Base-by-base conservation (phyloP, 2,797 vertebrate genomes). In the Setipinna tenuifilis region DNA sequence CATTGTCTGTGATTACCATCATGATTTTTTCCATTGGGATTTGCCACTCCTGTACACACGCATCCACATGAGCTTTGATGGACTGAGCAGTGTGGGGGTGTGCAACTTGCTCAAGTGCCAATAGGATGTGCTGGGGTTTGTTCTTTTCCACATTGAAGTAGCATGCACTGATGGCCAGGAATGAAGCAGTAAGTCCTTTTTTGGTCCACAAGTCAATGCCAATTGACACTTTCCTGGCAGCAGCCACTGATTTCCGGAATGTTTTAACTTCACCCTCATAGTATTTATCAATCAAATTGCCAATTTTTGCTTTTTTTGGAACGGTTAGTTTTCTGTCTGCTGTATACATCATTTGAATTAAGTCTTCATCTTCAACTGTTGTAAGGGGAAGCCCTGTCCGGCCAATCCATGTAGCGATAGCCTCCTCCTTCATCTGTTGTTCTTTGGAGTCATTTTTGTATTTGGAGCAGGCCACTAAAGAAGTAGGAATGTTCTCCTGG, bases 81-180 rank as follows among this genome's bases (percentile, higher is more conserved):
- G 83, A 85, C 68, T 85, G 84, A 84, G 84, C 86, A 83, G 75
- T 89, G 83, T 87, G 88, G 78, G 84, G 84, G 68, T 90, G 89
- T 1, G 61, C 82, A 81, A 90, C 48, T 88, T 91, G 58, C 84
- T 90, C 83, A 84, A 91, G 86, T 61, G 59, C 46, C 58, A 89
- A 68, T 35, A 88, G 83, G 80, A 83, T 90, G 83, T 89, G 91
- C 86, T 62, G 46, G 9, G 86, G 83, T 87, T 91, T n/a, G n/a
- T n/a, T n/a, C n/a, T n/a, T n/a, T n/a, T n/a, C n/a, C n/a, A n/a
- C n/a, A n/a, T n/a, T n/a, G n/a, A n/a, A n/a, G n/a, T n/a, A n/a
- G n/a, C n/a, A n/a, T n/a, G n/a, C n/a, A n/a, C n/a, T n/a, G n/a
- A n/a, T n/a, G n/a, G n/a, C n/a, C n/a, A n/a, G n/a, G 44, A 90